A percentile compares a stretch with the other conserved stretches of the same genome.
Conservation (phyloP, 2,888 invertebrate species). For the Andrena marginata region DNA sequence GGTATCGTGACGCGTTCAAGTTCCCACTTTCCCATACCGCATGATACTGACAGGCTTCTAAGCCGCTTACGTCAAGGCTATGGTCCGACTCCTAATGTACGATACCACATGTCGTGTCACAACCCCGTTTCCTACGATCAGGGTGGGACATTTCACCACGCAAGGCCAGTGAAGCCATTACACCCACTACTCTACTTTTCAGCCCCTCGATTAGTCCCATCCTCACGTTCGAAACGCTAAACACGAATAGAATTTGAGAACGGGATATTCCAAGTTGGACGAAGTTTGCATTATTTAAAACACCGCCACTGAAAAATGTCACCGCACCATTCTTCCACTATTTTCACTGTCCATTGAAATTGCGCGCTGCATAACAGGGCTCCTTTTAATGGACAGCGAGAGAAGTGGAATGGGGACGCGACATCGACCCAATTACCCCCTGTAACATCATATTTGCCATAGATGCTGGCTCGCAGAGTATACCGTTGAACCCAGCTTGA, state of each 20-base stretch:
- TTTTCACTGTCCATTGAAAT: not conserved
- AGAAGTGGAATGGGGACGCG: not conserved
- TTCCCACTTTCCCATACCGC: constrained; percentile 14
- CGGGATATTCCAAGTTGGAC: too few species aligned
- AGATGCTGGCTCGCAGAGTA: not conserved
- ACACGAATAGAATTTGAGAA: too few species aligned
- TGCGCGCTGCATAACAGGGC: not conserved
- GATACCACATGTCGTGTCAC: constrained; percentile 11
- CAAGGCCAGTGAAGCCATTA: constrained; percentile 13
- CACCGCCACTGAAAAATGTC: not conserved
- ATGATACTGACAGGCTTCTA: constrained; percentile 53
- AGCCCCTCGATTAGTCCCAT: not conserved
- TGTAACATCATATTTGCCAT: not conserved
- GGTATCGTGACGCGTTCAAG: not conserved
- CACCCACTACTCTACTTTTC: not conserved
- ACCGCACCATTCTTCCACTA: not conserved
- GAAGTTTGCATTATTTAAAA: too few species aligned
- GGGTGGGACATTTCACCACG: not conserved
- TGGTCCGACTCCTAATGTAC: constrained; percentile 2
- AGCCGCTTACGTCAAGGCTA: constrained; percentile 57
- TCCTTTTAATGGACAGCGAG: not conserved
- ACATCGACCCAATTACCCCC: constrained; percentile 1
- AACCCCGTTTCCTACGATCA: constrained; percentile 11
- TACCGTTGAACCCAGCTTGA: not conserved
- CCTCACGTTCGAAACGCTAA: too few species aligned